Evolutionary conservation across 2,888 invertebrate genomes (phyloP), one percentile per base, ranked within the genome.

Genomic region (Dicyrtoma fusca): DNA sequence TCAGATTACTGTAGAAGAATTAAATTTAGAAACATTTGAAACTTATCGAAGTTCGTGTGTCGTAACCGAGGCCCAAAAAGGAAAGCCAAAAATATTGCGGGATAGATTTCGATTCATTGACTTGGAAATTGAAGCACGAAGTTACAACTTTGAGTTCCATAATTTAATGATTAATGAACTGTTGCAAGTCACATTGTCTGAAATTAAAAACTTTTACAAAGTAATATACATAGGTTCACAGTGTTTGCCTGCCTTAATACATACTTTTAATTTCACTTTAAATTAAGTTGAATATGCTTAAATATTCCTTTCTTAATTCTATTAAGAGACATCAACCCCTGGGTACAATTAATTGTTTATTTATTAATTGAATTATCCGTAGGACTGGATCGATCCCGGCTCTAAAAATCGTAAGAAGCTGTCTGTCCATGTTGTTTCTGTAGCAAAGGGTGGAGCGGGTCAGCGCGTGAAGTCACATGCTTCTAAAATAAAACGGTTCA

Each of bases 31-130:
- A 73, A 93, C 94, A 81, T 97, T 95, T 82, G 83, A 88, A 70
- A 89, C 90, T 74, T 94, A 97, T 83, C 89, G 93, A 57, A 88
- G 91, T 55, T 91, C 97, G 0, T 84, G 97, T 68, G 90, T 91
- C 0, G 89, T 91, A 0, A 90, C 91, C 80, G 88, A 92, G 76
- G 86, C 96, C 69, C 97, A 97, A 84, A 92, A 93, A 82, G n/a
- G n/a, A n/a, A n/a, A n/a, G n/a, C 96, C 97, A 0, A 97, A 98
- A 85, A 91, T 91, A 65, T 85, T 98, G 82, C 85, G 87, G 42
- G 86, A 87, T 34, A 89, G 91, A 77, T 47, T 11, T 26, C 4
- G 4, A n/a, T 10, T 5, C 6, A 44, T 70, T 11, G 26, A 47
- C 8, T 0, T 26, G 1, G 59, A 70, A 21, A 62, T 70, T 8